Evolutionary conservation across 2,113 vertebrate genomes (phyloP), one percentile per base, ranked within the genome.

Genomic region (Meleagris gallopavo): DNA sequence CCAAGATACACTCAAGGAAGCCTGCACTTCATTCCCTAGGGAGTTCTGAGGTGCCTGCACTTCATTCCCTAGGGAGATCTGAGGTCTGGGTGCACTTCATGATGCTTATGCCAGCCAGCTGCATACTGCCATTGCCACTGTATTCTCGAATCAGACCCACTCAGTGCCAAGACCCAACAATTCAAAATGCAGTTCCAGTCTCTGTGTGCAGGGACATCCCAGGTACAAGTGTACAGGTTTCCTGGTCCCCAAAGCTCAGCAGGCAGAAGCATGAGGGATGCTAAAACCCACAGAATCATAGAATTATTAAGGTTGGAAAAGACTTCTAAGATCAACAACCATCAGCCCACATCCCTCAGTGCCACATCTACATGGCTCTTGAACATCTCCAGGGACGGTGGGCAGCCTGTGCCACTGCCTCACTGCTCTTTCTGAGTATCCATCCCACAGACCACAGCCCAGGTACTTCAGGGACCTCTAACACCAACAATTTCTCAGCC

Each of bases 61-160:
- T 67, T 43, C 30, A 18, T 32, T 52, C 79, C 48, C 77, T 32
- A 24, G 2, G 72, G 55, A 94, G 55, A 41, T 70, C 69, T 52
- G 64, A 32, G 29, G 30, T 4, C 54, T 29, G 18, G 0, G 8
- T 4, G n/a, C 6, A 30, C 25, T 45, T 18, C 40, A 8, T 1
- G 1, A 0, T 2, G 27, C 21, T 81, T 41, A 29, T 58, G n/a
- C 69, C 79, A 86, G 48, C 52, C 60, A 70, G 65, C 34, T 83
- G 71, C 22, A 72, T 20, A 17, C 3, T 45, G 46, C 38, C 54
- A 5, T 86, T 61, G 36, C 22, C 36, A 34, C 6, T 18, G 8
- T 54, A 83, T 90, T 50, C 52, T 46, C 65, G 11, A 70, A 58
- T 10, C 73, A 64, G 34, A 50, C 45, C 30, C 52, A 66, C n/a